Percentiles rank a stretch among this genome's conserved stretches.
Conservation (phyloP, 2,797 vertebrate species). For the Morus bassanus region DNA sequence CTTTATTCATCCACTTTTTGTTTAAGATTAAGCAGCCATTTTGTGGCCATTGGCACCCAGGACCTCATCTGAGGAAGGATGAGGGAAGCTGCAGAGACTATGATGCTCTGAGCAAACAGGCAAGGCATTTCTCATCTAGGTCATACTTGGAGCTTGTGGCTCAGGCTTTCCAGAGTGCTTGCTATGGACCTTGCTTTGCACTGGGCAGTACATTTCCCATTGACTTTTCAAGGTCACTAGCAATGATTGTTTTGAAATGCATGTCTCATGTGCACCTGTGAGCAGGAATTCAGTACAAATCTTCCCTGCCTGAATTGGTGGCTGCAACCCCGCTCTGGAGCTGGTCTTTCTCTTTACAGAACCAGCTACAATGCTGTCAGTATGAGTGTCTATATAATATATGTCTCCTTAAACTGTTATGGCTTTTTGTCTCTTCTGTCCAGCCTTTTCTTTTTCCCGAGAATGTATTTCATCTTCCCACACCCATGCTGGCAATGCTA, state of each 20-base stretch:
- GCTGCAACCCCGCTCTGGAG: neutral
- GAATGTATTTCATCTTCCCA: neutral
- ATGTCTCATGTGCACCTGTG: fast-evolving
- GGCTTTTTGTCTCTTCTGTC: neutral
- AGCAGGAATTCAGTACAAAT: neutral
- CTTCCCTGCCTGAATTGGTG: neutral
- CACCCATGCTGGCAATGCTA: neutral
- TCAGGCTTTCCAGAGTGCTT: neutral
- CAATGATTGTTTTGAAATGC: neutral
- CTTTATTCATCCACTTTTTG: neutral
- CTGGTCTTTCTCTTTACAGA: neutral
- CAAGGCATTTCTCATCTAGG: neutral
- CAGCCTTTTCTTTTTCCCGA: neutral
- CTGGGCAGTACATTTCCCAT: neutral
- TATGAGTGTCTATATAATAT: neutral
- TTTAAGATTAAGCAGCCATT: neutral
- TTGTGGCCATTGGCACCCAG: neutral
- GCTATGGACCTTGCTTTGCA: neutral
- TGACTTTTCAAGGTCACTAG: fast-evolving
- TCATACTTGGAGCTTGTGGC: neutral
- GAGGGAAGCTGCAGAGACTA: neutral
- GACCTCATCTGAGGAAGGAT: neutral
- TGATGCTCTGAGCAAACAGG: neutral
- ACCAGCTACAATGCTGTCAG: neutral
- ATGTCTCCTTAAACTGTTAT: neutral